Evolutionary conservation across 2,888 invertebrate genomes (phyloP).

Genomic region (Cenopis cana): DNA sequence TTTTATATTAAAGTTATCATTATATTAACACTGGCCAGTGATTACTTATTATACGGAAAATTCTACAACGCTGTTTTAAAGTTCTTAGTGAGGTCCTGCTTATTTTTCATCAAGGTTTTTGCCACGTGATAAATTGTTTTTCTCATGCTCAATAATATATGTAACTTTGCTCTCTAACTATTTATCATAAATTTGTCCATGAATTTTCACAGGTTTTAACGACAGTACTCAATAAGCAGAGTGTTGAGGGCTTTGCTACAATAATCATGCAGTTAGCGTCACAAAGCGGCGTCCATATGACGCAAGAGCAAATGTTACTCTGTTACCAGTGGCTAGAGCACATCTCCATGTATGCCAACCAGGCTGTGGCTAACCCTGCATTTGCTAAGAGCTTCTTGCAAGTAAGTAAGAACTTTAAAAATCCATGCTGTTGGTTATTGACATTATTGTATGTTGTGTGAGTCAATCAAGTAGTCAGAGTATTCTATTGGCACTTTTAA

Average conservation of each 20-base stretch:
- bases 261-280: slow-evolving; percentile 78
- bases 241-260: slow-evolving; percentile 80
- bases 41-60: background rate
- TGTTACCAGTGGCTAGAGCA: slow-evolving; percentile 89
- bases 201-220: slow-evolving; percentile 75
- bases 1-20: background rate
- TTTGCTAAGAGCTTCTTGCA: slow-evolving; percentile 81
- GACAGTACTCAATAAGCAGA: slow-evolving; percentile 72
- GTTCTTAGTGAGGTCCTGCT: background rate
- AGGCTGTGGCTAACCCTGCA: slow-evolving; percentile 69
- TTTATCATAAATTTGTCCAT: background rate
- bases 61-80: background rate
- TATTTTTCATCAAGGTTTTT: background rate
- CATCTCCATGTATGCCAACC: slow-evolving; percentile 83
- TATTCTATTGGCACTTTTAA: background rate
- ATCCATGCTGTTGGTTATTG: background rate
- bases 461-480: background rate
- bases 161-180: background rate
- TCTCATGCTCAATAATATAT: slow-evolving; percentile 3
- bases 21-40: background rate
- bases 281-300: slow-evolving; percentile 70
- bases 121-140: slow-evolving; percentile 25
- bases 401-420: slow-evolving; percentile 59
- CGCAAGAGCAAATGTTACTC: slow-evolving; percentile 71
- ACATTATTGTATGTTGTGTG: background rate